A percentile compares a stretch with the other conserved stretches of the same genome.
Conservation (phyloP, 2,113 vertebrate genomes). For the Anser cygnoides region DNA sequence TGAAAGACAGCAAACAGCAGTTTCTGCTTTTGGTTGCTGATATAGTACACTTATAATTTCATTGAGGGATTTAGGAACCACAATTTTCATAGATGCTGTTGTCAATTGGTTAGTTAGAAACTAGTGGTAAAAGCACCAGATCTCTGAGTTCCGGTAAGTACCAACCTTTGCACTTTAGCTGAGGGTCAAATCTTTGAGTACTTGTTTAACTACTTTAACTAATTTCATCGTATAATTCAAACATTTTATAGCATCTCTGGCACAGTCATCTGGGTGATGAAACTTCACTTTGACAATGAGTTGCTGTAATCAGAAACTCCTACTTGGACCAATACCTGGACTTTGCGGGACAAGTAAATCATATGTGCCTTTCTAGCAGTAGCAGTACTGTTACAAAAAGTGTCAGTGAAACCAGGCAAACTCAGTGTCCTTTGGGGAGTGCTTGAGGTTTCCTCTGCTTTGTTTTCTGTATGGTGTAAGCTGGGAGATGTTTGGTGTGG, state of each 20-base stretch:
- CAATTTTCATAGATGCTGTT: neutral
- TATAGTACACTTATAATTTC: neutral
- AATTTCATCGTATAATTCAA: neutral
- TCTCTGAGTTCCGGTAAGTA: neutral
- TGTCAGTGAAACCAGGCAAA: neutral
- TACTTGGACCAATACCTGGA: neutral
- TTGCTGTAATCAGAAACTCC: neutral
- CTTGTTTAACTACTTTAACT: neutral
- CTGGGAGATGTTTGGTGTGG: neutral
- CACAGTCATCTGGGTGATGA: neutral
- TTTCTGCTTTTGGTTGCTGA: neutral
- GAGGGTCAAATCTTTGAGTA: neutral
- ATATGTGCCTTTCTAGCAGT: neutral
- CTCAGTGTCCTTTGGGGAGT: fast-evolving
- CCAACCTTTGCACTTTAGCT: neutral
- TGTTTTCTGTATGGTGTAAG: neutral
- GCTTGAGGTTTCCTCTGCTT: neutral
- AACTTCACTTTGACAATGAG: neutral
- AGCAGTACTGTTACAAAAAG: neutral
- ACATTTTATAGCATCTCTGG: neutral
- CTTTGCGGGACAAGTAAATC: neutral
- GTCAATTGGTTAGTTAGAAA: neutral
- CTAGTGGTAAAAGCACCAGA: neutral
- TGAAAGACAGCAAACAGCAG: neutral
- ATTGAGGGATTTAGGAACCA: neutral